Evolutionary conservation across 37 sponge, comb jelly and placozoan species (phyloP).

Genomic region (Cliona cf. orientalis): DNA sequence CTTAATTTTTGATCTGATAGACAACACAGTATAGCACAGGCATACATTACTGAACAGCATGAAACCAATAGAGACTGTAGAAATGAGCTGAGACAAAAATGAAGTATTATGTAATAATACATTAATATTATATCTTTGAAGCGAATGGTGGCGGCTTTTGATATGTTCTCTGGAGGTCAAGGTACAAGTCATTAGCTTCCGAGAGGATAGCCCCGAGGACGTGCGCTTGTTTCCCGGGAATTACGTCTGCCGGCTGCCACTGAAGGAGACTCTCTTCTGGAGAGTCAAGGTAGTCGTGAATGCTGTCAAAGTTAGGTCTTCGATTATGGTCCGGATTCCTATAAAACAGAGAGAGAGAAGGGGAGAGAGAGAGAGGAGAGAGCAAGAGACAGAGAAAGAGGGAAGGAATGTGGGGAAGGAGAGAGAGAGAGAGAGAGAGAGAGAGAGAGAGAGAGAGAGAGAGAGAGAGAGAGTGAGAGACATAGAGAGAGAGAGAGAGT

Average conservation of each 20-base stretch:
- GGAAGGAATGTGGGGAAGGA: not conserved
- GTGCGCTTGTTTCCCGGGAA: slow-evolving; percentile 29
- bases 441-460: no score
- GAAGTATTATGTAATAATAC: no score
- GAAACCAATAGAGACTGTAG: no score
- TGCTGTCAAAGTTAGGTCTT: slow-evolving; percentile 64
- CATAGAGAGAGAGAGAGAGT: not conserved
- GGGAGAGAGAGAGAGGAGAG: no score
- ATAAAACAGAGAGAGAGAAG: no score
- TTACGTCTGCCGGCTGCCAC: slow-evolving; percentile 28
- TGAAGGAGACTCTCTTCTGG: slow-evolving; percentile 50
- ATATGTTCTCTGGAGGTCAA: slow-evolving; percentile 64
- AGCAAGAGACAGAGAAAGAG: no score
- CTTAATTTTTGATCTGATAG: no score
- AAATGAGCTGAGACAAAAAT: not conserved
- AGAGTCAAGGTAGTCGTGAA: slow-evolving; percentile 49
- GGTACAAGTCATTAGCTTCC: slow-evolving; percentile 49
- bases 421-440: no score
- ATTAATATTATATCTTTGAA: no score
- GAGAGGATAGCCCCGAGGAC: slow-evolving; percentile 55
- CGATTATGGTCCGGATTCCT: slow-evolving; percentile 64
- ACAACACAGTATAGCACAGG: no score
- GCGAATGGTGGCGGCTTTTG: slow-evolving; percentile 29
- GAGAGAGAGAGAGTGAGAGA: no score
- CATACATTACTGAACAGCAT: no score